A percentile compares a stretch with the other conserved stretches of the same genome.
Conservation (phyloP, 1,140 invertebrate genomes). For the Drosophila subobscura region DNA sequence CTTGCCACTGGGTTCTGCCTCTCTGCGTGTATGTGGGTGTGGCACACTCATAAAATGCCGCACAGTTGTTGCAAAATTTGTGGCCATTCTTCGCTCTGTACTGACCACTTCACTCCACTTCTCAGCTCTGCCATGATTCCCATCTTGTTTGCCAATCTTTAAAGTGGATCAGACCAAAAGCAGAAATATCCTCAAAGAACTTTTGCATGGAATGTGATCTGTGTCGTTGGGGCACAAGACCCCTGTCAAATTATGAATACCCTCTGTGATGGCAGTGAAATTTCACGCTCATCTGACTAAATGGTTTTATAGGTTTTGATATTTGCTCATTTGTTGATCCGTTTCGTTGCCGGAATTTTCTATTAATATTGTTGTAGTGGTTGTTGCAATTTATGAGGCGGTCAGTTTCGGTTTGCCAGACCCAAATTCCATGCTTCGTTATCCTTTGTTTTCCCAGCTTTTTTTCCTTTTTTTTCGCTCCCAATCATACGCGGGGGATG, state of each 20-base stretch:
- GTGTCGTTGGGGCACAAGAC: too few species aligned
- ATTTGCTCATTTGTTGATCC: slow-evolving; percentile 74
- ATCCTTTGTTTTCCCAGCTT: slow-evolving; percentile 26
- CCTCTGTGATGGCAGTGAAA: slow-evolving; percentile 21
- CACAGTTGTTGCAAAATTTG: slow-evolving; percentile 74
- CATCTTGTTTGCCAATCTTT: slow-evolving; percentile 1
- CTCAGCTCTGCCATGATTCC: background rate
- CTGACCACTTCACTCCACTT: slow-evolving; percentile 2
- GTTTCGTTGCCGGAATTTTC: slow-evolving; percentile 55
- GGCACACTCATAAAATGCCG: slow-evolving; percentile 67
- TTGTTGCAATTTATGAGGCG: slow-evolving; percentile 73
- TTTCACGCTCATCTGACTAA: slow-evolving; percentile 78
- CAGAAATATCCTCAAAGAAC: too few species aligned
- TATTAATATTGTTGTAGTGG: slow-evolving; percentile 41
- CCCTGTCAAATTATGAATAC: too few species aligned
- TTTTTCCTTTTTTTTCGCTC: slow-evolving; percentile 5
- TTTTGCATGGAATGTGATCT: too few species aligned
- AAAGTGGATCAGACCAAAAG: slow-evolving; percentile 36
- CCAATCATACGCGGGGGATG: slow-evolving; percentile 22
- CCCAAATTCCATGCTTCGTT: slow-evolving; percentile 59
- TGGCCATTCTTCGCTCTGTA: slow-evolving; percentile 38
- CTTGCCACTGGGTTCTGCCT: slow-evolving; percentile 28
- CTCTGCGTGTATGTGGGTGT: slow-evolving; percentile 40
- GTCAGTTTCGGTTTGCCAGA: slow-evolving; percentile 53
- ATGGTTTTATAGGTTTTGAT: slow-evolving; percentile 77